Evolutionary conservation across 2,888 invertebrate genomes (phyloP), one percentile per base, ranked within the genome.

Genomic region (Coelogynopora nodosa): DNA sequence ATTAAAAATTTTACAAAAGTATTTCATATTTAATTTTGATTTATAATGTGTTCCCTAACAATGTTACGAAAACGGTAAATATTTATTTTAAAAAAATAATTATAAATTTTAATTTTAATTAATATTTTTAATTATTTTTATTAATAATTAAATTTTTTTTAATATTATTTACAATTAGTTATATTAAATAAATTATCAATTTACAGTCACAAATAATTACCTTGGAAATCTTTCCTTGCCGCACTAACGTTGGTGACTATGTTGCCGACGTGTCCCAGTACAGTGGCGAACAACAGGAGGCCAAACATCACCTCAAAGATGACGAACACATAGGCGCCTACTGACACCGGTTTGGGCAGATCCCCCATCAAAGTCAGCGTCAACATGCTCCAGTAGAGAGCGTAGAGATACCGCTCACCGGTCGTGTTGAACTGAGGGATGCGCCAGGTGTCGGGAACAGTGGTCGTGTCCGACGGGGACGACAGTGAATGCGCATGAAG

Each of bases 211-310:
- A n/a, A n/a, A n/a, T n/a, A n/a, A n/a, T n/a, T 93, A 97, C 98
- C 97, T 94, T 98, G 98, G 93, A 98, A 98, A 92, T 98, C 98
- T 93, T 98, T 98, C 90, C 97, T 94, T 87, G 97, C 97, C 13
- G 97, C 96, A 92, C 97, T 97, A 91, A 98, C 97, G 87, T 97
- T 97, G 88, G 97, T 97, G 90, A 98, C 98, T 92, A 98, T 98
- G 93, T 97, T 98, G 89, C 97, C 97, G 89, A 98, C 97, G 93
- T 98, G 97, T 18, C 98, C 98, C 89, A 98, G 94, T 88, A 98
- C 97, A 18, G 97, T 96, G 88, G 98, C 97, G 92, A 98, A 98
- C 89, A 98, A 94, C 92, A 98, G 94, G 91, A 98, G 94, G 88
- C 97, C 97, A 92, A 97, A 96, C 90, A 98, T 94, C 91, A 97